A percentile compares a stretch with the other conserved stretches of the same genome.
Evolutionary conservation across 2,113 vertebrate species (phyloP).

Genomic region (Eurystomus gularis): DNA sequence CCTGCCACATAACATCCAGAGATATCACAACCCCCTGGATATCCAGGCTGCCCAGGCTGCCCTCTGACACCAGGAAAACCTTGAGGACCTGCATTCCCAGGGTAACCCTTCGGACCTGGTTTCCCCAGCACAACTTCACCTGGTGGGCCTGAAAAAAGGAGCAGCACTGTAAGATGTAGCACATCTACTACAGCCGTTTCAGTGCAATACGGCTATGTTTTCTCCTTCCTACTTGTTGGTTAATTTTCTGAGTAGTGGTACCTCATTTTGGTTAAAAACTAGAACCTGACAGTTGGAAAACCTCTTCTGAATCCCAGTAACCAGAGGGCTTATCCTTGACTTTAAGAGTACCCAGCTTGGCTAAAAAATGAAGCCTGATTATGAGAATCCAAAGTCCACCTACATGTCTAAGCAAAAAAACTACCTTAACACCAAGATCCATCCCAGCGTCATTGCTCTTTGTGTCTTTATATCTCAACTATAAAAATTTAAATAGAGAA

Average conservation of each 20-base stretch:
- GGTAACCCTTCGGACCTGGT: constrained; percentile 74
- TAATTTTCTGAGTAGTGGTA: neutral
- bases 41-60: constrained; percentile 79
- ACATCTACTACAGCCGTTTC: neutral
- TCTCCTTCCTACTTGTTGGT: neutral
- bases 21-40: constrained; percentile 79
- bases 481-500: neutral
- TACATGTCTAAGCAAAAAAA: neutral
- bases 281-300: neutral
- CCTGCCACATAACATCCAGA: constrained; percentile 73
- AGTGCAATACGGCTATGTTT: neutral
- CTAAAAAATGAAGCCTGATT: neutral
- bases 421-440: neutral
- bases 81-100: constrained; percentile 73
- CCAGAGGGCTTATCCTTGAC: neutral
- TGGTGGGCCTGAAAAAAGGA: constrained; percentile 72
- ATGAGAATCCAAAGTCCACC: neutral
- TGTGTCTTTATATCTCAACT: neutral
- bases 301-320: neutral
- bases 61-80: constrained; percentile 75
- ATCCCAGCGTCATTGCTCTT: fast-evolving
- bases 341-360: neutral
- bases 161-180: neutral
- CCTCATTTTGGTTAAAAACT: neutral
- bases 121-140: constrained; percentile 80